Percentiles rank a stretch among this genome's conserved stretches.
These are phyloP conservation scores for Pogonocherus hispidulus DNA, from an alignment of 2,888 invertebrate species.

Conservation along the genomic window DNA sequence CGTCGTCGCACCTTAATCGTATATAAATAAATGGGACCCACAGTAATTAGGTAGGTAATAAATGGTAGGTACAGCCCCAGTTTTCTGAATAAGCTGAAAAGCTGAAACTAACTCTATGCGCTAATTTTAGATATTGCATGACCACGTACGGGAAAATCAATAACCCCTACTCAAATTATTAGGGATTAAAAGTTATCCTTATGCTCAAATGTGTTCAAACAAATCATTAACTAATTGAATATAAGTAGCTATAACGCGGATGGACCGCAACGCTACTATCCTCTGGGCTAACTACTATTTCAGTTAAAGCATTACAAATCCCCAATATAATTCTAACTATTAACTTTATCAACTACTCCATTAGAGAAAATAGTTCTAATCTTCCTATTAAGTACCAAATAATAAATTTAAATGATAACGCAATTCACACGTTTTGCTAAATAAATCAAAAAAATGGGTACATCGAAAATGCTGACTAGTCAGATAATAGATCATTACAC, in stretches of 20 bases:
- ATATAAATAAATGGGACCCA: too few species aligned
- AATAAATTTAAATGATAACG: background rate
- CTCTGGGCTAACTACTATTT: background rate
- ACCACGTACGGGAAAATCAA: background rate
- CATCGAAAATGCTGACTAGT: background rate
- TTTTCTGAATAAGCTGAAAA: too few species aligned
- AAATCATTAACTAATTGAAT: conserved; percentile 20
- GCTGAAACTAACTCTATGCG: too few species aligned
- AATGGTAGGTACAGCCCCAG: too few species aligned
- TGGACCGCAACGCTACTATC: conserved; percentile 2
- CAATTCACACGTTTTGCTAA: background rate
- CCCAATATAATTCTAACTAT: conserved; percentile 1
- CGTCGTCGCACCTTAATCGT: too few species aligned
- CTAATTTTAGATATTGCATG: too few species aligned
- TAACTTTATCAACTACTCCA: conserved; percentile 15
- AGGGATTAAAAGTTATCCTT: background rate
- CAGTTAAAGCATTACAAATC: conserved; percentile 3
- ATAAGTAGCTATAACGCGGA: conserved; percentile 15
- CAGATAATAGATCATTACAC: background rate
- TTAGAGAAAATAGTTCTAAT: background rate
- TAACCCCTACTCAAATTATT: background rate
- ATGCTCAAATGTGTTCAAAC: background rate
- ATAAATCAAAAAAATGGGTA: background rate
- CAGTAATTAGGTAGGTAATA: too few species aligned
- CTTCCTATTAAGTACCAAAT: background rate